Evolutionary conservation across 1,140 invertebrate species (phyloP), one percentile per base, ranked within the genome.

Genomic region (Drosophila mojavensis): DNA sequence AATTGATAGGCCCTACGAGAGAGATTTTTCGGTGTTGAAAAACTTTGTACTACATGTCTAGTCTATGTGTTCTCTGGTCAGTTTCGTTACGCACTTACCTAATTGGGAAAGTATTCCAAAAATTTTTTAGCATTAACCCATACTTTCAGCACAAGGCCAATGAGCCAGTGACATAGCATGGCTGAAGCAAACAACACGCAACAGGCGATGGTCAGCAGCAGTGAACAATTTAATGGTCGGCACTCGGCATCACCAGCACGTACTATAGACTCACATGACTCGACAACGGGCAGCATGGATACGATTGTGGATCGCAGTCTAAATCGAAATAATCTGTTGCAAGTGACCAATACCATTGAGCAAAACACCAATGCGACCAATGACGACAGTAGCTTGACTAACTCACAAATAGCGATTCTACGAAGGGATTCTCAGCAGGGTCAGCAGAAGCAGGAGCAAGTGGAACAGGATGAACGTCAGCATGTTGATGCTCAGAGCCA

Each of bases 181-280:
- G 68, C 75, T 20, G 82, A 84, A 15, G 55, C 67, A 62, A 74
- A 11, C 45, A 60, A 50, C 51, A 88, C 71, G 51, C 69, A 63
- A 26, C 56, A 59, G 15, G 50, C 67, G 13, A 61, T 36, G 20
- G 62, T 17, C 53, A 70, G 47, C 55, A 30, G 5, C 47, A 68
- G 36, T n/a, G 47, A 45, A 7, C 76, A 83, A 5, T 77, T 79
- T 39, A 83, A 75, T 65, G 84, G 80, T 10, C 75, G 90, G 2
- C 90, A 91, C 53, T 91, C 90, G 33, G 91, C 90, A 15, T 92
- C 91, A 28, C 91, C 91, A 36, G 91, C 91, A 43, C 76, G 91
- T 11, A 92, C 91, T 41, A 92, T 92, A 5, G 91, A 92, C 30
- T 92, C 91, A n/a, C 88, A 89, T 59, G 91, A 90, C 50, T 92